A percentile compares a stretch with the other conserved stretches of the same genome.
Conservation (phyloP, 35 echinoderm and acorn worm species). For the Lytechinus pictus region DNA sequence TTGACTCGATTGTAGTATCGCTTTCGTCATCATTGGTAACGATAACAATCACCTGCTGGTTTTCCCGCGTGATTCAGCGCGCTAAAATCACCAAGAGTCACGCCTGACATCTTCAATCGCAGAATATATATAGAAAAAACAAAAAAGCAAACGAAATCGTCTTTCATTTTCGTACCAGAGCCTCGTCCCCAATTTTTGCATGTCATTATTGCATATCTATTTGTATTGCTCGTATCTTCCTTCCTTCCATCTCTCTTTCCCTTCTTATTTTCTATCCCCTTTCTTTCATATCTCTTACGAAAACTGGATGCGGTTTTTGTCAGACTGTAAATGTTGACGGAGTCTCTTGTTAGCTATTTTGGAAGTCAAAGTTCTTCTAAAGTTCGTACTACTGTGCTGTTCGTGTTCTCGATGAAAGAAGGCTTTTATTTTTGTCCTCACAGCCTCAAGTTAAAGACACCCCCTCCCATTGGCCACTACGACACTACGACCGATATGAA, state of each 20-base stretch:
- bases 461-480: neutral
- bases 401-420: neutral
- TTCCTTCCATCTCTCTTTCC: neutral
- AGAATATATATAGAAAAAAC: neutral
- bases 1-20: conserved; percentile 10
- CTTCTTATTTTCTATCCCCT: neutral
- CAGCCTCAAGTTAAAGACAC: neutral
- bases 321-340: neutral
- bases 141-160: neutral
- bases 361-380: neutral
- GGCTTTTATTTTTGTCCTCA: neutral
- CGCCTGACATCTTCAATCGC: neutral
- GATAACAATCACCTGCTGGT: conserved; percentile 1
- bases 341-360: neutral
- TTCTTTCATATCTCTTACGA: neutral
- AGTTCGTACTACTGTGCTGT: neutral
- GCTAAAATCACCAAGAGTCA: neutral
- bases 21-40: neutral
- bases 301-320: neutral
- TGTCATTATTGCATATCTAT: neutral
- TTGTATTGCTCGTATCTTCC: neutral
- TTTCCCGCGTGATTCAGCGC: neutral
- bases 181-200: neutral
- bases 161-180: neutral
- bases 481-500: neutral